Conservation (phyloP, 2,797 vertebrate species). For the Myotis daubentonii region DNA sequence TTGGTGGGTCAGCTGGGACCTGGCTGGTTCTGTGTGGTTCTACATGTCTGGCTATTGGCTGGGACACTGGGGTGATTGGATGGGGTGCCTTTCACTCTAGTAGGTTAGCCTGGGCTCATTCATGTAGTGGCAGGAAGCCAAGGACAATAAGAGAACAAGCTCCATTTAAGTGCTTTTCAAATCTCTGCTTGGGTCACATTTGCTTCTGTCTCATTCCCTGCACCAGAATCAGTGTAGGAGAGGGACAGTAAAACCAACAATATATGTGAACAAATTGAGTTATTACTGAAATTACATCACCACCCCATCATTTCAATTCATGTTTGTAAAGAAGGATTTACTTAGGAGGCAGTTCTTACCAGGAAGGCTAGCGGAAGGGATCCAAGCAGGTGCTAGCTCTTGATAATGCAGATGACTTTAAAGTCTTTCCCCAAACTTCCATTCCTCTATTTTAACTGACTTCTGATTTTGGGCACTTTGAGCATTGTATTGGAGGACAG, state of each 20-base stretch:
- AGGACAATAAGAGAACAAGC: background rate
- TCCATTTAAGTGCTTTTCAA: background rate
- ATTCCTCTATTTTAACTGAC: background rate
- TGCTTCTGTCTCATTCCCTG: background rate
- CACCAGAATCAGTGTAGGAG: background rate
- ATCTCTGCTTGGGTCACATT: background rate
- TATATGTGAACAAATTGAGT: background rate
- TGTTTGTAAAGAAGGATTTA: background rate
- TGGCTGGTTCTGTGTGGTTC: background rate
- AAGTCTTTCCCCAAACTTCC: background rate
- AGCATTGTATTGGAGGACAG: background rate
- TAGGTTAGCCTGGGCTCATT: background rate
- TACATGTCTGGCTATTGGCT: background rate
- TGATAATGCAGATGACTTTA: background rate
- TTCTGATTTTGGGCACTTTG: background rate
- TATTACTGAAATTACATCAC: background rate
- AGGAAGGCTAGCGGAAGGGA: background rate
- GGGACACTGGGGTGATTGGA: background rate
- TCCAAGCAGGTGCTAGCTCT: background rate
- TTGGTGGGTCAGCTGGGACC: background rate
- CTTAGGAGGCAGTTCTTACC: background rate
- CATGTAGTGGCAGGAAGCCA: background rate
- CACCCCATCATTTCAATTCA: background rate
- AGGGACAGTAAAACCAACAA: background rate
- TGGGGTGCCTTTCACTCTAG: background rate